phyloP scores from a whole-genome alignment of 2,797 vertebrate species.

The Harpagifer antarcticus region DNA sequence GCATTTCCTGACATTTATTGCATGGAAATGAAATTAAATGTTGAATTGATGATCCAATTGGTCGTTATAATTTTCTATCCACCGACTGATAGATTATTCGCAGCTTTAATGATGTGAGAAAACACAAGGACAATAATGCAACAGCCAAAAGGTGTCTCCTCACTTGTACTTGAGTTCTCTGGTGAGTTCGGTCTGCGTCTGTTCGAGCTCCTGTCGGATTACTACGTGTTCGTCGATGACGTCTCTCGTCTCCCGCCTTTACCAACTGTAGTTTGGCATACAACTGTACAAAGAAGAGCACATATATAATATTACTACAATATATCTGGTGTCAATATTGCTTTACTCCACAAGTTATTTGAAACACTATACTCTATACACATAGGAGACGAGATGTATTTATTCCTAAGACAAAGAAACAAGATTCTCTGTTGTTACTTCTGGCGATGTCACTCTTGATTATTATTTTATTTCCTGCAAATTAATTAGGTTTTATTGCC shows the following conservation, averaged over 20 bases:
- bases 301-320: too few relatives aligned
- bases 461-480: too few relatives aligned
- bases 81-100: too few relatives aligned
- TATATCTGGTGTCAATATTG: not conserved
- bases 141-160: conserved; percentile 45
- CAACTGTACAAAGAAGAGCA: conserved; percentile 81
- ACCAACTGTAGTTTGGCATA: conserved; percentile 94
- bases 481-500: not conserved
- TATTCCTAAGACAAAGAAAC: not conserved
- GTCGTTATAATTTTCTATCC: too few relatives aligned
- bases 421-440: too few relatives aligned
- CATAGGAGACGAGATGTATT: not conserved
- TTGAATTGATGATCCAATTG: too few relatives aligned
- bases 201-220: conserved; percentile 95
- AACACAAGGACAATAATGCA: not conserved
- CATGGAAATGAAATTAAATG: not conserved
- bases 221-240: conserved; percentile 93
- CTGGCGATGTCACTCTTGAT: too few relatives aligned
- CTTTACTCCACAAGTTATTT: not conserved
- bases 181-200: conserved; percentile 95
- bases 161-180: conserved; percentile 98
- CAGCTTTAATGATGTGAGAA: not conserved
- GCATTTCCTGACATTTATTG: not conserved
- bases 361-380: not conserved
- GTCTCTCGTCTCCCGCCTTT: conserved; percentile 93